Conservation (phyloP, 1,140 invertebrate genomes). For the Halesus radiatus region DNA sequence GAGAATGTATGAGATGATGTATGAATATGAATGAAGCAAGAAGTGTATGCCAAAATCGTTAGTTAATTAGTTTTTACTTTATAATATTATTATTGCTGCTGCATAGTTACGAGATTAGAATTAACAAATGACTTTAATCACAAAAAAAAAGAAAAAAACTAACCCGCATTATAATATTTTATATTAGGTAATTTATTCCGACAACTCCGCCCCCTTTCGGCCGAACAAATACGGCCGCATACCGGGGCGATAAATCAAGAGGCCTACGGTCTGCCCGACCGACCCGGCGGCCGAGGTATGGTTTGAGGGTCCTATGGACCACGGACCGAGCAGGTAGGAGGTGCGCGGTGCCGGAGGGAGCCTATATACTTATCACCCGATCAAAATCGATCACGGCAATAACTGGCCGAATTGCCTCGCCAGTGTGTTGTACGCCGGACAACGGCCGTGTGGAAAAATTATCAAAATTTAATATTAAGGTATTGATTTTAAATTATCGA, state of each 20-base stretch:
- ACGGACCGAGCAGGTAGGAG: neutral
- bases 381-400: constrained; percentile 53
- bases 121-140: neutral
- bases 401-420: constrained; percentile 48
- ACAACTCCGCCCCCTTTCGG: constrained; percentile 26
- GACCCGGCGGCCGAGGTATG: neutral
- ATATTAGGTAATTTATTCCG: constrained; percentile 42
- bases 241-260: constrained; percentile 20
- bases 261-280: neutral
- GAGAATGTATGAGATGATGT: too few species aligned
- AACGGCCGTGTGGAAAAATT: neutral
- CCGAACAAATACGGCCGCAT: constrained; percentile 31
- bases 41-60: too few species aligned
- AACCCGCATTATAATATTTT: neutral
- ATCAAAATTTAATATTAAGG: too few species aligned
- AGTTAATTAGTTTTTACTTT: too few species aligned
- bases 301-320: constrained; percentile 5
- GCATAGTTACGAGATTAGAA: neutral
- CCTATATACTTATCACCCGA: constrained; percentile 49
- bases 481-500: too few species aligned
- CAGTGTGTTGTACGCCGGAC: neutral
- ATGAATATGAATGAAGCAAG: too few species aligned
- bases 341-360: constrained; percentile 5
- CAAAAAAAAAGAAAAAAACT: neutral
- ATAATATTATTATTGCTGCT: too few species aligned